Conservation (phyloP, 2,113 vertebrate species). For the Tachycineta bicolor region DNA sequence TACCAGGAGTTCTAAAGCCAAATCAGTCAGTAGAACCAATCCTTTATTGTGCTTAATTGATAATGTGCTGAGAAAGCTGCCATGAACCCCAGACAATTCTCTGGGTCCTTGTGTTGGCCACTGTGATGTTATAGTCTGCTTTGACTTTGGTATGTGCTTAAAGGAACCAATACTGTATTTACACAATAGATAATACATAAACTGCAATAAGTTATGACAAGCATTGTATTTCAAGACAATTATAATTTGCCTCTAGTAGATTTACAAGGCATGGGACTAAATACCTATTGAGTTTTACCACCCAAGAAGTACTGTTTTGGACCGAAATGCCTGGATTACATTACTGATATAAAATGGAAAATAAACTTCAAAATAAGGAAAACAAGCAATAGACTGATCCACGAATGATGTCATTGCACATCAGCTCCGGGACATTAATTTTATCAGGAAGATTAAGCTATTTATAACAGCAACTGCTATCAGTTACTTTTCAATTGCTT, state of each 20-base stretch:
- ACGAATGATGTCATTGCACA: slow-evolving; percentile 6
- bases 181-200: slow-evolving; percentile 60
- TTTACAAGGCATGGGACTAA: slow-evolving; percentile 43
- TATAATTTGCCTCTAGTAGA: slow-evolving; percentile 31
- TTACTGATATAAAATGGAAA: slow-evolving; percentile 47
- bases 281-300: slow-evolving; percentile 60
- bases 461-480: not conserved
- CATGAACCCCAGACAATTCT: not conserved
- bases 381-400: not conserved
- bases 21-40: not conserved
- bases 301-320: slow-evolving; percentile 37
- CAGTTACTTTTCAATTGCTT: not conserved
- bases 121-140: not conserved
- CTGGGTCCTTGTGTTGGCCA: not conserved
- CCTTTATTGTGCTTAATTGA: not conserved
- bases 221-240: slow-evolving; percentile 60
- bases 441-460: not conserved
- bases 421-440: not conserved
- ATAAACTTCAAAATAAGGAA: slow-evolving; percentile 29
- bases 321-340: slow-evolving; percentile 22
- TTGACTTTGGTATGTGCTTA: not conserved
- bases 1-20: not conserved
- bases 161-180: slow-evolving; percentile 19
- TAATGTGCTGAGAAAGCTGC: not conserved
- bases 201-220: slow-evolving; percentile 45